Evolutionary conservation across 2,888 invertebrate genomes (phyloP).

Genomic region (Stenchaetothrips biformis): DNA sequence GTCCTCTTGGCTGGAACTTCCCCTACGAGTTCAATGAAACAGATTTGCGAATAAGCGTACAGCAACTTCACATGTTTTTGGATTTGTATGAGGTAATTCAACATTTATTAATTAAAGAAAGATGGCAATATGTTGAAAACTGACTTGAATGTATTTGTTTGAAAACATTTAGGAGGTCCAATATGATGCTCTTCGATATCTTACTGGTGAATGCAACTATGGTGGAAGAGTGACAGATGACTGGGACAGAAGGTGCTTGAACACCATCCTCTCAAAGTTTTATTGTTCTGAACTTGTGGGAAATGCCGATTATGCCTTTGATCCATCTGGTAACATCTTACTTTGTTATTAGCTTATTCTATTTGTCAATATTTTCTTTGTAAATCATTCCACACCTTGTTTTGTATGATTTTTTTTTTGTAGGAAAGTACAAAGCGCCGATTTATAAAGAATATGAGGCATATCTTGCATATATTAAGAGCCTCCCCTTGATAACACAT

Average conservation of each 20-base stretch:
- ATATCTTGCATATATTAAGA: slow-evolving; percentile 61
- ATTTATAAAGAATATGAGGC: slow-evolving; percentile 60
- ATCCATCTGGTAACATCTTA: slow-evolving; percentile 52
- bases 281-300: slow-evolving; percentile 61
- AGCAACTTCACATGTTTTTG: slow-evolving; percentile 82
- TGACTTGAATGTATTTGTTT: slow-evolving; percentile 20
- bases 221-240: slow-evolving; percentile 94
- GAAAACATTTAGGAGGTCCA: slow-evolving; percentile 58
- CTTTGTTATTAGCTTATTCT: not conserved
- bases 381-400: not conserved
- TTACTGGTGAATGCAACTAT: slow-evolving; percentile 94
- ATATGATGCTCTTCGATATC: slow-evolving; percentile 79
- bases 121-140: not conserved
- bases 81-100: slow-evolving; percentile 64
- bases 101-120: not conserved
- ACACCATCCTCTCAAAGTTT: slow-evolving; percentile 74
- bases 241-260: slow-evolving; percentile 84
- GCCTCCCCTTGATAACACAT: slow-evolving; percentile 69
- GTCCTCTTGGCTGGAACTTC: slow-evolving; percentile 93
- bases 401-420: slow-evolving; percentile 36
- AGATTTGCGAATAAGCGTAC: slow-evolving; percentile 81
- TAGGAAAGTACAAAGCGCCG: slow-evolving; percentile 68
- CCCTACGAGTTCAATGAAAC: slow-evolving; percentile 95
- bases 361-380: not conserved
- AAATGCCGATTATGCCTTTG: slow-evolving; percentile 60